Evolutionary conservation across 2,888 invertebrate species (phyloP).

Genomic region (Cataglyphis albicans): DNA sequence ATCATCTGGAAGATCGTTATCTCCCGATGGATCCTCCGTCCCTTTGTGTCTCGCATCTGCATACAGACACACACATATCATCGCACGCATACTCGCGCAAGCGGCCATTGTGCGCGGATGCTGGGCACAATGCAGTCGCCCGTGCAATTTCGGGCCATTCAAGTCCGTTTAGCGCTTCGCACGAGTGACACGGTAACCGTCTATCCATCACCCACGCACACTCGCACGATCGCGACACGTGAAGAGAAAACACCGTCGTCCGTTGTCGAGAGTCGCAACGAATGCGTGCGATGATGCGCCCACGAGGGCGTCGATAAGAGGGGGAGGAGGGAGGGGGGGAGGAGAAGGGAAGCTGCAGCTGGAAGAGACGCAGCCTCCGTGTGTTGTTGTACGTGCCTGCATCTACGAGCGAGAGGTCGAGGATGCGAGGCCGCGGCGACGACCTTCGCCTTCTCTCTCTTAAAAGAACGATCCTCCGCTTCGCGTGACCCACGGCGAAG

Average conservation of each 20-base stretch:
- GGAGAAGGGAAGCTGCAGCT: conserved; percentile 70
- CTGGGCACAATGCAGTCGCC: conserved; percentile 66
- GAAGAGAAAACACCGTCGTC: conserved; percentile 14
- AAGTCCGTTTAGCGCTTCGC: conserved; percentile 77
- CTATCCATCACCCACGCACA: conserved; percentile 84
- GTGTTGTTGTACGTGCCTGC: conserved; percentile 27
- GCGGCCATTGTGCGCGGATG: conserved; percentile 55
- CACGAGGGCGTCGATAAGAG: conserved; percentile 38
- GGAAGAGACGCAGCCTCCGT: conserved; percentile 54
- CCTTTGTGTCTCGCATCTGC: conserved; percentile 72
- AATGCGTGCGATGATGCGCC: conserved; percentile 28
- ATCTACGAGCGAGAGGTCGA: conserved; percentile 54
- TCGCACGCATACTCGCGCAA: not conserved
- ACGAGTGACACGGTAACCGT: conserved; percentile 80
- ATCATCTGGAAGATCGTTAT: conserved; percentile 54
- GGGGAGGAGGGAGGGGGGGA: conserved; percentile 55
- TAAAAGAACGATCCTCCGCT: conserved; percentile 43
- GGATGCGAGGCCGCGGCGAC: conserved; percentile 40
- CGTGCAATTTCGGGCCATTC: conserved; percentile 77
- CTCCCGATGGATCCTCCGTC: conserved; percentile 51
- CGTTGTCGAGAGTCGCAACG: conserved; percentile 10
- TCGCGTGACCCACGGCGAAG: conserved; percentile 52
- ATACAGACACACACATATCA: conserved; percentile 53
- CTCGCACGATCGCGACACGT: conserved; percentile 62
- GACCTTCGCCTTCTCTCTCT: conserved; percentile 53